Evolutionary conservation across 2,888 invertebrate species (phyloP), one percentile per base, ranked within the genome.

Genomic region (Xestia rhomboidea): DNA sequence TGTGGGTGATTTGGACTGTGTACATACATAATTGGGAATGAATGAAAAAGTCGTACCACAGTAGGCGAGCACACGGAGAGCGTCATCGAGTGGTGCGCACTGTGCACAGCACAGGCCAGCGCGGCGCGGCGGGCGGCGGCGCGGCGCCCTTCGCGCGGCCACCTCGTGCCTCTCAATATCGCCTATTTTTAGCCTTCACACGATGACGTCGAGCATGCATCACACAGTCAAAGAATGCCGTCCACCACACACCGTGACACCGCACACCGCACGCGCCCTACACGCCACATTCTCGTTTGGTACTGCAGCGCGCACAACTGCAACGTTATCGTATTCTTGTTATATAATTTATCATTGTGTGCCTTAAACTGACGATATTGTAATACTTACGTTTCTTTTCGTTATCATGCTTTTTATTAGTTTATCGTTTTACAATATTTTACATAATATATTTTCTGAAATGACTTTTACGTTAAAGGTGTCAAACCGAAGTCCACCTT

Each of bases 121-220:
- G 24, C 10, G 7, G 38, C 27, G 57, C 57, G 57, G 54, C 54
- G 15, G 15, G n/a, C 62, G n/a, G 10, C 21, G 44, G 7, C 38
- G 44, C 34, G 54, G 76, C 62, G 87, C 87, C 86, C 86, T 86
- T 86, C 87, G 73, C 63, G 60, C 68, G 73, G 18, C 60, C 72
- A 67, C 60, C 75, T 73, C 73, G 81, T 70, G 69, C 64, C 78
- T 76, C 82, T 87, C 83, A 87, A 86, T 80, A 78, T 79, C 76
- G 62, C 76, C 75, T 87, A 87, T 87, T 82, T 81, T 77, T 87
- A 87, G 79, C 66, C 41, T 80, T 27, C 67, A 68, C 66, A 60
- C 79, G 71, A 63, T 73, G 44, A 60, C 81, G 30, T 60, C 69
- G 57, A 77, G 67, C 62, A 67, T 79, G 68, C 73, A 79, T 79